Conservation (phyloP, 2,888 invertebrate genomes). For the Bugulina stolonifera region DNA sequence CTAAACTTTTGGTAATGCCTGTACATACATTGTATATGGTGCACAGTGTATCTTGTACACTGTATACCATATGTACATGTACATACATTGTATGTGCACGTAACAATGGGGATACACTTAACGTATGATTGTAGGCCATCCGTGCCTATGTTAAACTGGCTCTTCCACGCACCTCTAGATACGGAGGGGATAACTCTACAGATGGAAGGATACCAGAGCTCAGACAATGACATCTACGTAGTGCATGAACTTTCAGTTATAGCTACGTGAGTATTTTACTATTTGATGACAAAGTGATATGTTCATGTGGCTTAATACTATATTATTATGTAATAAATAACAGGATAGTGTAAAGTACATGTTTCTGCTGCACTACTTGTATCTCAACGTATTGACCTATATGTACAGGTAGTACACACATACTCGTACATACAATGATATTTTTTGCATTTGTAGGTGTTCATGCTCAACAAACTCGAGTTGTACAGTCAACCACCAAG, state of each 20-base stretch:
- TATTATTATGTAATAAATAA: too few species aligned
- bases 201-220: not conserved
- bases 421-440: not conserved
- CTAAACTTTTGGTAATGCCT: too few species aligned
- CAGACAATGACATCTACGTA: not conserved
- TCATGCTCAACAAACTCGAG: not conserved
- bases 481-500: not conserved
- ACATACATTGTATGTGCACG: too few species aligned
- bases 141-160: not conserved
- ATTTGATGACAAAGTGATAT: too few species aligned
- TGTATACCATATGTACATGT: too few species aligned
- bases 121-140: not conserved
- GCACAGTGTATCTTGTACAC: too few species aligned
- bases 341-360: too few species aligned
- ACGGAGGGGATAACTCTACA: not conserved
- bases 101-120: not conserved
- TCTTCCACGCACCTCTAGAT: not conserved
- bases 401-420: not conserved
- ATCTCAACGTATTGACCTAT: too few species aligned
- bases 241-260: slow-evolving; percentile 1
- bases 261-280: slow-evolving; percentile 1
- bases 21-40: too few species aligned
- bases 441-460: not conserved
- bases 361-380: too few species aligned
- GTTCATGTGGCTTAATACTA: too few species aligned